A percentile compares a stretch with the other conserved stretches of the same genome.
Evolutionary conservation across 2,888 invertebrate genomes (phyloP).

Genomic region (Tryphoninae sp.): DNA sequence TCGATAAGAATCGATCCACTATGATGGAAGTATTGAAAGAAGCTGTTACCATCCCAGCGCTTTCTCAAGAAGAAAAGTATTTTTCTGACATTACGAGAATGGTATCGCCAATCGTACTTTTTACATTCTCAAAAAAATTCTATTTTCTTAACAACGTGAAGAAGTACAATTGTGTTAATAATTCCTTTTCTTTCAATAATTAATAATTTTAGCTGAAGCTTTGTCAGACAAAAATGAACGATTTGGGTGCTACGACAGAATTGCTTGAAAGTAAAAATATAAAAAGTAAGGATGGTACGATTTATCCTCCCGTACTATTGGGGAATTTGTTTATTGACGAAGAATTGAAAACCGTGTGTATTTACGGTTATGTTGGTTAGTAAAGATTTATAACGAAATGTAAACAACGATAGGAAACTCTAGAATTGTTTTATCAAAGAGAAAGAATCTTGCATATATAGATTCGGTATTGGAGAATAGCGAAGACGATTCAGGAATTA

Average conservation of each 20-base stretch:
- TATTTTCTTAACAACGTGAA: background rate
- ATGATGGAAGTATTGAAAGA: conserved; percentile 64
- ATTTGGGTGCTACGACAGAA: conserved; percentile 64
- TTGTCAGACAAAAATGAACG: conserved; percentile 65
- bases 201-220: conserved; percentile 61
- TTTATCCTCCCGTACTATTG: conserved; percentile 68
- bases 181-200: background rate
- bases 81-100: conserved; percentile 66
- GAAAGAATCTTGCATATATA: conserved; percentile 11
- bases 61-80: conserved; percentile 59
- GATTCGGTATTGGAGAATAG: conserved; percentile 53
- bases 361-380: conserved; percentile 70
- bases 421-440: no score
- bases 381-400: conserved; percentile 5
- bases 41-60: conserved; percentile 67
- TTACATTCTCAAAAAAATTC: background rate
- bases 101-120: conserved; percentile 50
- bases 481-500: conserved; percentile 12
- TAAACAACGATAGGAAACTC: background rate
- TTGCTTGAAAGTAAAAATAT: conserved; percentile 60
- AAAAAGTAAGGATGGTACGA: conserved; percentile 29
- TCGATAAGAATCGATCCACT: conserved; percentile 61
- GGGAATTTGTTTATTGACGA: conserved; percentile 65
- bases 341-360: conserved; percentile 67
- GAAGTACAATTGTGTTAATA: background rate